Percentiles rank a stretch among this genome's conserved stretches.
Conservation (phyloP, 1,140 invertebrate genomes). For the Antheraea pernyi region DNA sequence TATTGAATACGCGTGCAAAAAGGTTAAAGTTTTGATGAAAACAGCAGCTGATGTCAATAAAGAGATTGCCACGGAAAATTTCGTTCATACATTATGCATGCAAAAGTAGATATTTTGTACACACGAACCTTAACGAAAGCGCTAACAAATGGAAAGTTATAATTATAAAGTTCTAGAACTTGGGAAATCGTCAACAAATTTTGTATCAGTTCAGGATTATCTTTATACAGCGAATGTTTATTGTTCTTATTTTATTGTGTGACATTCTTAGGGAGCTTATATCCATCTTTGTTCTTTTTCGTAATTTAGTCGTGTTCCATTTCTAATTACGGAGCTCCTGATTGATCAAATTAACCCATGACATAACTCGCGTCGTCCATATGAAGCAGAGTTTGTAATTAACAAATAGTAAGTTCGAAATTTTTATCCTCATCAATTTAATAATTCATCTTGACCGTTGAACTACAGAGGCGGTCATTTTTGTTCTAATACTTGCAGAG, state of each 20-base stretch:
- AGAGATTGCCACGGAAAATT: conserved; percentile 9
- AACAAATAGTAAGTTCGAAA: too few species aligned
- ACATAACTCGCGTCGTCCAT: too few species aligned
- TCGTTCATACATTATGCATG: conserved; percentile 11
- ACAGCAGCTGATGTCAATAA: conserved; percentile 9
- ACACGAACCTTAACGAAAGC: conserved; percentile 9
- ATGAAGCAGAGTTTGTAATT: too few species aligned
- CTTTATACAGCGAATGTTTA: background rate
- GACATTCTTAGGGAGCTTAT: background rate
- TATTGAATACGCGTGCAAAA: conserved; percentile 1
- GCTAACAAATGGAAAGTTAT: conserved; percentile 4
- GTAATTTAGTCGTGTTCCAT: background rate
- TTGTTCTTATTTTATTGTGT: background rate
- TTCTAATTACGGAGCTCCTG: too few species aligned
- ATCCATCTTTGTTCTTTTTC: background rate
- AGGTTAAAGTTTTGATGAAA: conserved; percentile 5
- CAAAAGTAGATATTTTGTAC: conserved; percentile 8
- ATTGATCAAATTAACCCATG: too few species aligned
- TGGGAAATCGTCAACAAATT: background rate
- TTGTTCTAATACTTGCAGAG: too few species aligned
- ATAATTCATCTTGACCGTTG: too few species aligned
- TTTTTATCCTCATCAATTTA: too few species aligned
- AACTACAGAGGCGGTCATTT: too few species aligned
- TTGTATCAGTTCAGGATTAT: background rate
- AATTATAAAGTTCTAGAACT: conserved; percentile 6